phyloP scores from a whole-genome alignment of 2,888 invertebrate genomes.

The Tetragnatha montana region DNA sequence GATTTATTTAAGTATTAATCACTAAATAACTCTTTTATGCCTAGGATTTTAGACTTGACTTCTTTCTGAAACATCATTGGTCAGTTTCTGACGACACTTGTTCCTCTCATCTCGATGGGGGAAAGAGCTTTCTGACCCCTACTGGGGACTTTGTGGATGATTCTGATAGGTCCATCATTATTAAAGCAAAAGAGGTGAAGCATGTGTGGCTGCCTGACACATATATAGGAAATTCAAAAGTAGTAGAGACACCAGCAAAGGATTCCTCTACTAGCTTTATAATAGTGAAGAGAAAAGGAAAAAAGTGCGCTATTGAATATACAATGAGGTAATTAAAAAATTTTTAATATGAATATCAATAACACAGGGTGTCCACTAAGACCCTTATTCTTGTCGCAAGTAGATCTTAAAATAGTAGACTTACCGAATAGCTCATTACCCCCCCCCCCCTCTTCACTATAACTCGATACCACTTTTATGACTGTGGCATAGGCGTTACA shows the following conservation, averaged over 20 bases:
- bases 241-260: conserved; percentile 49
- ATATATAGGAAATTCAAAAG: conserved; percentile 89
- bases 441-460: too few relatives aligned
- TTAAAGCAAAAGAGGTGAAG: conserved; percentile 40
- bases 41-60: conserved; percentile 82
- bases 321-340: conserved; percentile 27
- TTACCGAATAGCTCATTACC: too few relatives aligned
- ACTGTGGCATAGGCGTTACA: too few relatives aligned
- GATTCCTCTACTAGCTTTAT: conserved; percentile 47
- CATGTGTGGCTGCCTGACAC: conserved; percentile 92
- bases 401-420: too few relatives aligned
- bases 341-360: too few relatives aligned
- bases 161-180: conserved; percentile 35
- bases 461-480: too few relatives aligned
- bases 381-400: too few relatives aligned
- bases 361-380: too few relatives aligned
- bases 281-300: conserved; percentile 20
- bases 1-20: neutral
- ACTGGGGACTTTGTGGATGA: neutral
- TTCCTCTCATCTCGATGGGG: conserved; percentile 84
- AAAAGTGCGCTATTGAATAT: conserved; percentile 45
- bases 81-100: conserved; percentile 86
- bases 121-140: neutral
- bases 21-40: neutral
- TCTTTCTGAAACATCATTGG: conserved; percentile 90